Base-by-base conservation (phyloP, 1,140 invertebrate genomes). In the Cyclargus thomasi region DNA sequence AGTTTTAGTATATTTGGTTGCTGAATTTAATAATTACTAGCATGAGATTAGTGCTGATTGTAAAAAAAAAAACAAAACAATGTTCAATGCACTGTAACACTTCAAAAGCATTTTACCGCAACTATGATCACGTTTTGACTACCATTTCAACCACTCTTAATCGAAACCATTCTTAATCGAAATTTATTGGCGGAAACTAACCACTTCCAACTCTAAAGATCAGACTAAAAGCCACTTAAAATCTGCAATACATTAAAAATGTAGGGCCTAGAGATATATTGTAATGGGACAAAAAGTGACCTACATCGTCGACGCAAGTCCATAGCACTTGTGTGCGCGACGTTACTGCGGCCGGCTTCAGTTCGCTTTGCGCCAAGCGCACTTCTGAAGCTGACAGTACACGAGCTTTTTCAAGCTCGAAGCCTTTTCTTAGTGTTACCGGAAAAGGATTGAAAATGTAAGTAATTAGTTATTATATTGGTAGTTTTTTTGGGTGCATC, bases 331-430 rank as follows among this genome's bases (percentile, higher is more conserved):
- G 65, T 82, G 77, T 72, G 22, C 74, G 67, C 72, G 80, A 86
- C 59, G 39, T 73, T 85, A 88, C 86, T 88, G 86, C 86, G 82
- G 84, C 83, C 84, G 75, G 72, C 64, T 67, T 75, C 80, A 81
- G 75, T 81, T 69, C 74, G 76, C 76, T 83, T 81, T 88, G 86
- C 84, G 80, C 77, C 81, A 85, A 74, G 72, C 75, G 70, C 62
- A 70, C 63, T 70, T 68, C 73, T 78, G 77, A 76, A 81, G 73
- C 79, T 20, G 3, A 55, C n/a, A 18, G n/a, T 55, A 18, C 53
- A 7, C 11, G 39, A 55, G 53, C 53, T 55, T 55, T 29, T 29
- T 29, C 29, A 29, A 55, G n/a, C 18, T 55, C 16, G 16, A 18
- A 55, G 64, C 64, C 70, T 59, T 65, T 70, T 70, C 63, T 63